These are phyloP conservation scores for Oenanthe melanoleuca DNA, from an alignment of 2,113 vertebrate genomes.

Conservation along the genomic window DNA sequence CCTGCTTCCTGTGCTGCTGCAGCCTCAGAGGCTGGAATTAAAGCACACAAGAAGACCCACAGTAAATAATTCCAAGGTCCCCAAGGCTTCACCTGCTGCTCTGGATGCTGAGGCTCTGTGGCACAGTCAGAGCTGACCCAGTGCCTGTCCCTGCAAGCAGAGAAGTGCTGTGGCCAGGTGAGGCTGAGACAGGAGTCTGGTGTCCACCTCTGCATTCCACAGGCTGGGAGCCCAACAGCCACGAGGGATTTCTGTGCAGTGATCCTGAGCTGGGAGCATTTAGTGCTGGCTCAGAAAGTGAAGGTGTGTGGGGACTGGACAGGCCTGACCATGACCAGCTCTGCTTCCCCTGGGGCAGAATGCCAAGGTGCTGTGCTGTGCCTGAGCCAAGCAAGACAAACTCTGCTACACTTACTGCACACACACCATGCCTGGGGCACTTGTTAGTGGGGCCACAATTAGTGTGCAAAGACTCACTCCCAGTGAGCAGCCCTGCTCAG, in stretches of 20 bases:
- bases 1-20: not conserved
- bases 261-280: not conserved
- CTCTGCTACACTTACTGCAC: not conserved
- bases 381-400: not conserved
- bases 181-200: not conserved
- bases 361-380: not conserved
- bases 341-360: not conserved
- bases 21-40: not conserved
- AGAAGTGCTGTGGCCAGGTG: not conserved
- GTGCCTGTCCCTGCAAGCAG: not conserved
- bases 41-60: fast-evolving
- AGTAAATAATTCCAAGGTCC: not conserved
- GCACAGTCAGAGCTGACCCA: not conserved
- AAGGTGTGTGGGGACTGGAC: not conserved
- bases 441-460: not conserved
- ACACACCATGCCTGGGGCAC: fast-evolving
- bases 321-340: not conserved
- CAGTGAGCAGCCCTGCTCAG: not conserved
- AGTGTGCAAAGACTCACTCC: not conserved
- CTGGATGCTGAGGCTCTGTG: not conserved
- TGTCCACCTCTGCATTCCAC: not conserved
- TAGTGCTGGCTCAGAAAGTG: not conserved
- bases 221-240: not conserved
- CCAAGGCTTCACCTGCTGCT: not conserved
- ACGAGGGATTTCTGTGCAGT: not conserved